phyloP scores from a whole-genome alignment of 2,888 invertebrate species.

The Anagyrus pseudococci region DNA sequence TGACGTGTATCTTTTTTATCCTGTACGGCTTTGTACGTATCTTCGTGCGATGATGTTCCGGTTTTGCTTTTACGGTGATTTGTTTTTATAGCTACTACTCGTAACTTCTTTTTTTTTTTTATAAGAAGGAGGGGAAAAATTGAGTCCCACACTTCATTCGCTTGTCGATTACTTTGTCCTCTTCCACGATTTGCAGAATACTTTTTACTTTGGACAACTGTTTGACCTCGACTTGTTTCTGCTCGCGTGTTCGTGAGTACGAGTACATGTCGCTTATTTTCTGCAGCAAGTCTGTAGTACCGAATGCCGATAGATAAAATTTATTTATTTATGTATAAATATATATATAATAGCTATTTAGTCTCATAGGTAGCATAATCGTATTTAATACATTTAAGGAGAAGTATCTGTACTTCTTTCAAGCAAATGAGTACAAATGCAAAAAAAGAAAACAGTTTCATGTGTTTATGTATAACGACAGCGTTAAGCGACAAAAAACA shows the following conservation, averaged over 20 bases:
- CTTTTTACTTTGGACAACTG: slow-evolving; percentile 8
- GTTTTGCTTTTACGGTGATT: slow-evolving; percentile 6
- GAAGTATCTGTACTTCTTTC: slow-evolving; percentile 48
- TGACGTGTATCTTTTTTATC: slow-evolving; percentile 3
- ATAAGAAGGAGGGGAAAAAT: no score
- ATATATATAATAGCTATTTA: slow-evolving; percentile 40
- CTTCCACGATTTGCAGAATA: not conserved
- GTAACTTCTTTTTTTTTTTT: no score
- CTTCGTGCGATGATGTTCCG: not conserved
- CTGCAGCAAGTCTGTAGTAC: slow-evolving; percentile 37
- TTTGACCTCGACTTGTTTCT: slow-evolving; percentile 2
- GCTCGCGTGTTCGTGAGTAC: slow-evolving; percentile 35
- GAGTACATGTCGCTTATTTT: slow-evolving; percentile 48
- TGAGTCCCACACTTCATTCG: no score
- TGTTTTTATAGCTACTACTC: slow-evolving; percentile 5
- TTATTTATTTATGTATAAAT: slow-evolving; percentile 46
- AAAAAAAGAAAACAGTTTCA: slow-evolving; percentile 28
- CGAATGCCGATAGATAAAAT: slow-evolving; percentile 44
- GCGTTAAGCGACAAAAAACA: slow-evolving; percentile 20
- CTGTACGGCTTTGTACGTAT: slow-evolving; percentile 4
- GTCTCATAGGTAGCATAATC: slow-evolving; percentile 43
- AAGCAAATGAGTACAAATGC: slow-evolving; percentile 26
- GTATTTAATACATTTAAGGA: slow-evolving; percentile 48
- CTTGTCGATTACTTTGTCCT: no score
- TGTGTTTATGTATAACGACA: slow-evolving; percentile 31